These are phyloP conservation scores for Poeciliopsis paucimaculata DNA, from an alignment of 2,797 vertebrate genomes.

Conservation along the genomic window DNA sequence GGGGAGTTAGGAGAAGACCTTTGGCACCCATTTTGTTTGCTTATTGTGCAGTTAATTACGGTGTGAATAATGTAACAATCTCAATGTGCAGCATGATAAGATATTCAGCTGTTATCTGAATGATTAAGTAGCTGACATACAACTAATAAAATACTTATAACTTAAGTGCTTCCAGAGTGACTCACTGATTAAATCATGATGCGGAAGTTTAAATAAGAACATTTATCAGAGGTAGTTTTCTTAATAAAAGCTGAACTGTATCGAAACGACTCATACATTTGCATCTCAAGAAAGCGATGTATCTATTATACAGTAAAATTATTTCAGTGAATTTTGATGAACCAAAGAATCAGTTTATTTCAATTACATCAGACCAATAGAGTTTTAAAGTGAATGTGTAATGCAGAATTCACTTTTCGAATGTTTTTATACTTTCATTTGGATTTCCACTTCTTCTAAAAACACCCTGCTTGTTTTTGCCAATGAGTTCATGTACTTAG, in stretches of 20 bases:
- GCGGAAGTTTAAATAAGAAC: not conserved
- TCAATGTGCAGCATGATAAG: slow-evolving; percentile 27
- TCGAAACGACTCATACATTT: not conserved
- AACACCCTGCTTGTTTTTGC: no score
- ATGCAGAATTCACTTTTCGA: no score
- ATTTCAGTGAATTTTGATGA: not conserved
- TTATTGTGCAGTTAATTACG: slow-evolving; percentile 33
- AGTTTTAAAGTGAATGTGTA: not conserved
- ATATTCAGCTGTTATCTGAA: slow-evolving; percentile 14
- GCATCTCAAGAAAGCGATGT: not conserved
- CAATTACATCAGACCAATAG: not conserved
- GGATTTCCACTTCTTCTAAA: no score
- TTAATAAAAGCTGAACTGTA: not conserved
- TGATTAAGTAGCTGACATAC: slow-evolving; percentile 19
- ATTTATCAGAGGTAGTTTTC: no score
- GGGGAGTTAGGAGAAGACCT: slow-evolving; percentile 21
- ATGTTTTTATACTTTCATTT: no score
- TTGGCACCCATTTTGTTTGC: slow-evolving; percentile 26
- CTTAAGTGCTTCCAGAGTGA: not conserved
- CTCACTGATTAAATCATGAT: not conserved
- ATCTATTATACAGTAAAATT: not conserved
- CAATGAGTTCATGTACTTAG: no score
- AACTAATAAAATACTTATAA: not conserved
- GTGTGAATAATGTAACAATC: slow-evolving; percentile 33
- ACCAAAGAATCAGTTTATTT: not conserved